Base-by-base conservation (phyloP, 2,797 vertebrate species). In the Siniperca scherzeri region DNA sequence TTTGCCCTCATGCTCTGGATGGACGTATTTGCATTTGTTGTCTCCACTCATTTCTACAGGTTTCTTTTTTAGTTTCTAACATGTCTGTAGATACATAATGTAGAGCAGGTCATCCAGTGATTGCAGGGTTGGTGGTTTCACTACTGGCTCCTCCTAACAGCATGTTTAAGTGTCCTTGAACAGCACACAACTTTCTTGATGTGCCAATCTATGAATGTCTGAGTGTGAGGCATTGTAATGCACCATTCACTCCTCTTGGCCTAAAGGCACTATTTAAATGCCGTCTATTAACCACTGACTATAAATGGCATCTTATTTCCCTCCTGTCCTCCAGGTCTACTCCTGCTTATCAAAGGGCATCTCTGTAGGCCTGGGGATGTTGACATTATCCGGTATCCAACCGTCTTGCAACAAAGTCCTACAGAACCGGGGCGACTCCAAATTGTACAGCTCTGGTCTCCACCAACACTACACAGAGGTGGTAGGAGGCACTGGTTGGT, bases 401-500 rank as follows among this genome's bases (percentile, higher is more conserved):
- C 5, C 69, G 1, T 52, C 22, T 2, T 86, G 84, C 56, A 3
- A 2, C 0, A 72, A 25, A 0, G 13, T 86, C 50, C 64, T 90
- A 7, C 7, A 72, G 25, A 91, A 90, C 74, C 9, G 3, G 3
- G 77, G 22, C 38, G 0, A 7, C 16, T 7, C 48, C 40, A 44
- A 16, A 19, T 62, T 2, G 0, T 74, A 12, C 64, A 55, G 52
- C 57, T 38, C 42, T 1, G 56, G 57, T 11, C 36, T 77, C 42
- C 52, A 77, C 69, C 36, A 72, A 22, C 73, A 86, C 52, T n/a
- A 16, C 64, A 69, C 77, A 14, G 69, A 65, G 19, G 69, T 86
- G 64, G 0, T 21, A 7, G 91, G 91, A 80, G 90, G 90, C 1
- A 48, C 0, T 3, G 76, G 76, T 11, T 91, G 90, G 91, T 1